A percentile compares a stretch with the other conserved stretches of the same genome.
Evolutionary conservation across 2,113 vertebrate species (phyloP).

Genomic region (Ameiurus melas): DNA sequence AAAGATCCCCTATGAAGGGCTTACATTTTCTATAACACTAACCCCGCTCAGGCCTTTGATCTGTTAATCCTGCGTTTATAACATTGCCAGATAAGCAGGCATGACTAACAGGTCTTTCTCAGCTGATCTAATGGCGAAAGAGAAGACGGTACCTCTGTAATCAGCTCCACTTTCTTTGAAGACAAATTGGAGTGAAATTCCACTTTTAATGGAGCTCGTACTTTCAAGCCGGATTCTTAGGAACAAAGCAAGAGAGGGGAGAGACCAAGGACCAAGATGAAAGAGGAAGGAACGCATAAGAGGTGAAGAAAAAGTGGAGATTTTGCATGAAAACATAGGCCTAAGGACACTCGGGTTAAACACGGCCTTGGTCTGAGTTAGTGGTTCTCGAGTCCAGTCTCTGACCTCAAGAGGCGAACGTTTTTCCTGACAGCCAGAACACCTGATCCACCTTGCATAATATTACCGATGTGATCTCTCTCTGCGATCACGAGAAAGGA

Average conservation of each 20-base stretch:
- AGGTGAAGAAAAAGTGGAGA: constrained; percentile 7
- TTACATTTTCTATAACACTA: constrained; percentile 87
- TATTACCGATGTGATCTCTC: neutral
- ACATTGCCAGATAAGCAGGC: constrained; percentile 94
- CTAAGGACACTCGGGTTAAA: neutral
- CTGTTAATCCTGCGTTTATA: constrained; percentile 96
- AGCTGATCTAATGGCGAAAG: constrained; percentile 84
- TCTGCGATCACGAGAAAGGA: neutral
- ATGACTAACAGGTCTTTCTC: constrained; percentile 89
- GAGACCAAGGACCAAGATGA: constrained; percentile 34
- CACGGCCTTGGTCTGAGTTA: neutral
- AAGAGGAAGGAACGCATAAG: constrained; percentile 9
- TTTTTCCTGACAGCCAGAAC: neutral
- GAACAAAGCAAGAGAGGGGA: constrained; percentile 18
- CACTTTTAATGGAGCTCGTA: constrained; percentile 73
- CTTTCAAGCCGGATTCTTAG: constrained; percentile 58
- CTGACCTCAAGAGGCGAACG: neutral
- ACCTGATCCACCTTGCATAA: neutral
- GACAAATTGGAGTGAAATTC: constrained; percentile 79
- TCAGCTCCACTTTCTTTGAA: constrained; percentile 80
- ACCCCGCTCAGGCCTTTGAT: constrained; percentile 94
- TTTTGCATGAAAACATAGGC: neutral
- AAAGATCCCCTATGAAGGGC: constrained; percentile 78
- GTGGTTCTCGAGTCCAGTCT: neutral
- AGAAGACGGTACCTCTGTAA: constrained; percentile 81